Conservation (phyloP, 2,113 vertebrate species). For the Synodontis membranacea region DNA sequence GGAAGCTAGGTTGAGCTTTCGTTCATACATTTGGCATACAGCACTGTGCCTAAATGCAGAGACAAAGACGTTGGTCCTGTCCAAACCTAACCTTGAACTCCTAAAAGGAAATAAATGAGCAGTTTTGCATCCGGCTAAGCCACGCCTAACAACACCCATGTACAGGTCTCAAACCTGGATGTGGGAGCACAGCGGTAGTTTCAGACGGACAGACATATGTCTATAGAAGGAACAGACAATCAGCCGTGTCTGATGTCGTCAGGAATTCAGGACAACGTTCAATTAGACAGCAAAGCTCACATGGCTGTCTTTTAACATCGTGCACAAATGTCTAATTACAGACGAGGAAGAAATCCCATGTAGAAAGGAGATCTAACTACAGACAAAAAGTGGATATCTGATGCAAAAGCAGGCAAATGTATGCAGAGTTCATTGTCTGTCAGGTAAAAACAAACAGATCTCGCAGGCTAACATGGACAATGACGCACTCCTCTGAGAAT, state of each 20-base stretch:
- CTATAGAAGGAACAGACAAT: not conserved
- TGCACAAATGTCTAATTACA: conserved; percentile 8
- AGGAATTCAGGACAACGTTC: conserved; percentile 14
- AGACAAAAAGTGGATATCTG: not conserved
- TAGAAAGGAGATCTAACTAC: conserved; percentile 13
- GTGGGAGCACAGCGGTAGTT: not conserved
- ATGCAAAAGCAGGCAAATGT: not conserved
- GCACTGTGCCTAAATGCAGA: not conserved
- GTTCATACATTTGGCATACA: not conserved
- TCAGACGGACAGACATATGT: not conserved
- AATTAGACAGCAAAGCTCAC: conserved; percentile 13
- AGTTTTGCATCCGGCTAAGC: not conserved
- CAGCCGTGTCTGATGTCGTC: not conserved
- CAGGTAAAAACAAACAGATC: not conserved
- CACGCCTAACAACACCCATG: not conserved
- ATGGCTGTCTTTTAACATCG: not conserved
- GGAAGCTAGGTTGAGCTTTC: not conserved
- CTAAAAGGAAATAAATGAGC: not conserved
- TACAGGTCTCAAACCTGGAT: not conserved
- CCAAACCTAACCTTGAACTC: not conserved
- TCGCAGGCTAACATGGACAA: not conserved
- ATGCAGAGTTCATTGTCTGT: not conserved
- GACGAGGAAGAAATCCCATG: conserved; percentile 5
- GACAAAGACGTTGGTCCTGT: not conserved
- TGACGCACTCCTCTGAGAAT: not conserved